Base-by-base conservation (phyloP, 2,113 vertebrate species). In the Tetrax tetrax region DNA sequence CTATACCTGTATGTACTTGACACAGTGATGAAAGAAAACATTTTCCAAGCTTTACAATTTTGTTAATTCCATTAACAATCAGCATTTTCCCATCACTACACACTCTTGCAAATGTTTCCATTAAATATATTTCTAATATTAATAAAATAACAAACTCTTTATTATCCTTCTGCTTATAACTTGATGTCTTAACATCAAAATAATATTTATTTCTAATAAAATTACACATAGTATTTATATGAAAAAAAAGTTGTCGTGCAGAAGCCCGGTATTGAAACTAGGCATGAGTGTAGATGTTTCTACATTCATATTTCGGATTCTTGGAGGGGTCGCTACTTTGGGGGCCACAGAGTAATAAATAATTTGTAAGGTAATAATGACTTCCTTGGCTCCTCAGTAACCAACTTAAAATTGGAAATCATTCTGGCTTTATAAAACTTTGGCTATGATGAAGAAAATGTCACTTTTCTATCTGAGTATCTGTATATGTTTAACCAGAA, bases 111-210 rank as follows among this genome's bases (percentile, higher is more conserved):
- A 94, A 92, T 75, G 83, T 60, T 95, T 83, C 92, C 92, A 68
- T 97, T 96, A 97, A 97, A 97, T 95, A 97, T 90, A 93, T 93
- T 94, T 96, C 83, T 88, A 87, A 90, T 86, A 88, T 86, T 94
- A 96, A 96, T 92, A 96, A 94, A 96, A 95, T 93, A 96, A 71
- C 86, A 94, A 66, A 68, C 35, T 95, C 51, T 97, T 89, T 76
- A 87, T 94, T 92, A 79, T 71, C 61, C 12, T 92, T 96, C 76
- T 96, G 92, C 61, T 95, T 95, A 90, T 93, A 95, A 96, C 41
- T 68, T 64, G 83, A 95, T 92, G 77, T 92, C 63, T 96, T 92
- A 89, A 94, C 92, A 94, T 94, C 95, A 96, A 96, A 94, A 95
- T 88, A 94, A 54, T 93, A 85, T 77, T 95, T 95, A 18, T 95